Evolutionary conservation across 2,888 invertebrate species (phyloP).

Genomic region (Dolichomitus sp.): DNA sequence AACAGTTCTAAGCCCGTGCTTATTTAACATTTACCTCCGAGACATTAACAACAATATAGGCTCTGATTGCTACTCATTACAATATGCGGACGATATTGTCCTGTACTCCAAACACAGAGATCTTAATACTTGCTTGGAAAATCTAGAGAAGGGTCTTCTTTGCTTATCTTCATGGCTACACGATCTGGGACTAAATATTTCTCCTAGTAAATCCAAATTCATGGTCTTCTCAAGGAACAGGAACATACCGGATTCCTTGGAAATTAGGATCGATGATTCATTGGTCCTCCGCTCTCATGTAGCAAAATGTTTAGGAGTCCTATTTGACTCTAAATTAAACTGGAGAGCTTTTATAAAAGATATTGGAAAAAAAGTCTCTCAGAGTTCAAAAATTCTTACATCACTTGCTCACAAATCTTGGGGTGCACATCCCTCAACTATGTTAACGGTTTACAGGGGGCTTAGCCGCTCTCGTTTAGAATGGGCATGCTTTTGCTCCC

Average conservation of each 20-base stretch:
- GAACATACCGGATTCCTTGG: neutral
- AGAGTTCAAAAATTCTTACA: neutral
- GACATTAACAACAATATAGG: too few species aligned
- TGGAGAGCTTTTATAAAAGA: neutral
- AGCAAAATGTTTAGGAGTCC: neutral
- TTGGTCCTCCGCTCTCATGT: neutral
- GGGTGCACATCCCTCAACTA: neutral
- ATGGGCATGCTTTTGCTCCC: neutral
- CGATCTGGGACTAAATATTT: neutral
- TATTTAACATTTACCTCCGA: too few species aligned
- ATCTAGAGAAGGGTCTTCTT: neutral
- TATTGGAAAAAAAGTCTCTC: too few species aligned
- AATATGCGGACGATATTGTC: too few species aligned
- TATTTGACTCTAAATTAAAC: neutral
- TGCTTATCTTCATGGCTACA: neutral
- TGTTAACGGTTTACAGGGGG: neutral
- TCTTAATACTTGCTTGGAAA: too few species aligned
- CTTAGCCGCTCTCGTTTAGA: neutral
- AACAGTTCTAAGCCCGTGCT: too few species aligned
- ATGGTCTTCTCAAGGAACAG: neutral
- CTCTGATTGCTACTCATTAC: too few species aligned
- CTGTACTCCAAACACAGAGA: too few species aligned
- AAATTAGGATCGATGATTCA: neutral
- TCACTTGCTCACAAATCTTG: neutral
- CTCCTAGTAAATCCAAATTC: neutral